These are phyloP conservation scores for Bombus waltoni DNA, from an alignment of 1,140 invertebrate species.

Conservation along the genomic window DNA sequence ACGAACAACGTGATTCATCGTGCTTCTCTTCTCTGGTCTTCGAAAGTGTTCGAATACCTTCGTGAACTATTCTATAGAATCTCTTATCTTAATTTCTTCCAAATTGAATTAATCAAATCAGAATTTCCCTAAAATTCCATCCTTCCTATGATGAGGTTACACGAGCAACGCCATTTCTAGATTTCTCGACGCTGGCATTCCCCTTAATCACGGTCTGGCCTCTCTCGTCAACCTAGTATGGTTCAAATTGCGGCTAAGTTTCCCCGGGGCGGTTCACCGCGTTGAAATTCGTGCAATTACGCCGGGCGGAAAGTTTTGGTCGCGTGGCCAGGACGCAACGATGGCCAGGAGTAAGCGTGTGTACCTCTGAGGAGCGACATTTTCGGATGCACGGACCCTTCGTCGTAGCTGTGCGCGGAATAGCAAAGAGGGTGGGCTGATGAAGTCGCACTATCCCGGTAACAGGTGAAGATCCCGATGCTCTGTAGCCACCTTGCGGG, in stretches of 20 bases:
- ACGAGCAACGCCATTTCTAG: neutral
- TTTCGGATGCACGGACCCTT: conserved; percentile 43
- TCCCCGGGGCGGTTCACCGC: conserved; percentile 56
- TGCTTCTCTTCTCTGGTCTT: neutral
- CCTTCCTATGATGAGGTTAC: too few species aligned
- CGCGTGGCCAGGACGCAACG: neutral
- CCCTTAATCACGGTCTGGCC: neutral
- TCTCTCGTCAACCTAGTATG: conserved; percentile 51
- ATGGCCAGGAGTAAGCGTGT: neutral
- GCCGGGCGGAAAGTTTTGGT: conserved; percentile 61
- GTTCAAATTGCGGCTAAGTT: conserved; percentile 74
- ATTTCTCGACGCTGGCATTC: neutral
- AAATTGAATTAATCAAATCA: neutral
- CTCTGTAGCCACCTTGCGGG: too few species aligned
- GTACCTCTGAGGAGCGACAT: neutral
- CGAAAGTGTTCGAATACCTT: neutral
- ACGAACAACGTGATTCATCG: too few species aligned
- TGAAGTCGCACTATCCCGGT: conserved; percentile 23
- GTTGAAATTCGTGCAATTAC: conserved; percentile 75
- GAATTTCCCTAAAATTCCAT: neutral
- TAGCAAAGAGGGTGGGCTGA: conserved; percentile 42
- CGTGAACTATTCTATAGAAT: too few species aligned
- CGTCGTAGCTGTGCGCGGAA: conserved; percentile 29
- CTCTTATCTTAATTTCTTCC: neutral
- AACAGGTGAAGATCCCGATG: too few species aligned